Base-by-base conservation (phyloP, 2,797 vertebrate genomes). In the Myotis vivesi region DNA sequence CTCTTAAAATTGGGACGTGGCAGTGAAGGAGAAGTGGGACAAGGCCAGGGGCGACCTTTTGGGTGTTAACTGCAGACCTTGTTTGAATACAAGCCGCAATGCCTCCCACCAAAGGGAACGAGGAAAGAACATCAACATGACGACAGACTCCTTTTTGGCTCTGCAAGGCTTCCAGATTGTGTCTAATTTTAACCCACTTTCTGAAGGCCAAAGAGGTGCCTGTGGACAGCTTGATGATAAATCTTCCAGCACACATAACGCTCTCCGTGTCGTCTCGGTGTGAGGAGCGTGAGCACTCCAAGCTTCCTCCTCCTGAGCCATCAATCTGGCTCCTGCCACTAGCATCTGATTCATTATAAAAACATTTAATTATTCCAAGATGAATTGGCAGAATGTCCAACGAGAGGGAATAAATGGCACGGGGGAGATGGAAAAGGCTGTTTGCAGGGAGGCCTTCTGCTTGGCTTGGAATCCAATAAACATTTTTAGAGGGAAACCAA, bases 341-440 rank as follows among this genome's bases (percentile, higher is more conserved):
- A 97, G 94, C 97, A 97, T 98, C 97, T 98, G 97, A 98, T 96
- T 97, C 97, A 97, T 97, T 97, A 98, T 97, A 97, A 98, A 97
- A 98, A 98, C 98, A 98, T 98, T 98, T 98, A 98, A 98, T 98
- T 97, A 97, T 97, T 98, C 97, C 97, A 96, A 98, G 96, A 98
- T 97, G 97, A 98, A 97, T 97, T 98, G 97, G 97, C 97, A 98
- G 96, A 97, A 97, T 96, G 97, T 98, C 98, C 98, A 91, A 73
- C 90, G 57, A 22, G 75, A 87, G 44, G 79, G 30, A 97, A 97
- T 96, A 97, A 97, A 95, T 94, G 96, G 96, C 97, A 95, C 90
- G 97, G 95, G 96, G 87, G 96, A 94, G 93, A 97, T 79, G 91
- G 94, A 97, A 95, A 96, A 97, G 87, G 95, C 92, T 96, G 95